These are phyloP conservation scores for Leguminivora glycinivorella DNA, from an alignment of 1,140 invertebrate species.

Conservation along the genomic window DNA sequence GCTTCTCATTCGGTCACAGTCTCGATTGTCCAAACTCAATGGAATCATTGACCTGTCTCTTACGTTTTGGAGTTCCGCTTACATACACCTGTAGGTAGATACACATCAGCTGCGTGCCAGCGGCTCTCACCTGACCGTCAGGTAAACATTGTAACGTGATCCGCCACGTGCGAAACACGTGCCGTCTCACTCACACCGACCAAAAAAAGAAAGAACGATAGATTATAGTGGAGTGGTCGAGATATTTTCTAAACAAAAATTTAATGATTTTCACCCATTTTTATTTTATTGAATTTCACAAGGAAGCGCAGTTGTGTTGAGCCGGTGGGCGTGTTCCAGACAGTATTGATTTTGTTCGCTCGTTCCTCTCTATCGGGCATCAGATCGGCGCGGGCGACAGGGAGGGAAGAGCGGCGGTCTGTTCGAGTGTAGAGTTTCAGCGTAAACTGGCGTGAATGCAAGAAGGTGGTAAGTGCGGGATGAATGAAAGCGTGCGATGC, in stretches of 20 bases:
- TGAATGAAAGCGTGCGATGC: conserved; percentile 74
- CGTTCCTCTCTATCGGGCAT: conserved; percentile 53
- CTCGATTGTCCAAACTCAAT: neutral
- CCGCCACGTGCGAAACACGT: conserved; percentile 68
- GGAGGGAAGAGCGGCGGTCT: conserved; percentile 55
- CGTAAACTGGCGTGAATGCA: conserved; percentile 52
- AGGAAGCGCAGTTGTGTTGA: conserved; percentile 74
- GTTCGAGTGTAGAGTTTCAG: conserved; percentile 69
- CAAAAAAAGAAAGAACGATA: neutral
- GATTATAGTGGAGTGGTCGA: neutral
- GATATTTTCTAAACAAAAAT: conserved; percentile 49
- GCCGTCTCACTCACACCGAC: conserved; percentile 28
- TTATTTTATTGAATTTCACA: conserved; percentile 77
- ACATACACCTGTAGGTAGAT: conserved; percentile 12
- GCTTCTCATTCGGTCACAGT: neutral
- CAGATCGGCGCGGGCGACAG: conserved; percentile 43
- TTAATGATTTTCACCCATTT: conserved; percentile 72
- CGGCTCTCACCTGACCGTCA: conserved; percentile 68
- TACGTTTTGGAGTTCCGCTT: conserved; percentile 1
- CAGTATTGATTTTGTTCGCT: conserved; percentile 73
- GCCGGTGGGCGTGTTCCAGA: conserved; percentile 72
- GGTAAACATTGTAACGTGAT: conserved; percentile 76
- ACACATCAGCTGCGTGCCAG: conserved; percentile 31
- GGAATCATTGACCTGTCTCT: neutral
- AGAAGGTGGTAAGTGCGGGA: conserved; percentile 66